phyloP scores from a whole-genome alignment of 2,888 invertebrate genomes.

The Sinohyriopsis cumingii region DNA sequence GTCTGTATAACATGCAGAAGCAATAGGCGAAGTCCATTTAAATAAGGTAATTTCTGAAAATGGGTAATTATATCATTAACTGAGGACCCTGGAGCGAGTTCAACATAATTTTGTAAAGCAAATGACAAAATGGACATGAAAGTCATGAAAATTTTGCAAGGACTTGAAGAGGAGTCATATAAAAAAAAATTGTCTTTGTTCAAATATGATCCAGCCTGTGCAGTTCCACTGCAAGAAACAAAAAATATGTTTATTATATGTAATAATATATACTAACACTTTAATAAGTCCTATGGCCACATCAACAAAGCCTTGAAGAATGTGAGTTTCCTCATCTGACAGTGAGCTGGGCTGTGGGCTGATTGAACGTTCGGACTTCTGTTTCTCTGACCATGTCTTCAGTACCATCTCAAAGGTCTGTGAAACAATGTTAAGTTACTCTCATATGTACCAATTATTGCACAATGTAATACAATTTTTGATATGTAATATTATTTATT shows the following conservation, averaged over 20 bases:
- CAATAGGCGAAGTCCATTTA: too few relatives aligned
- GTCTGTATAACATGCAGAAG: too few relatives aligned
- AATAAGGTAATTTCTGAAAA: too few relatives aligned
- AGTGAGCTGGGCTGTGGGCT: constrained; percentile 58
- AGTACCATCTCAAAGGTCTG: constrained; percentile 90
- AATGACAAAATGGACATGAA: too few relatives aligned
- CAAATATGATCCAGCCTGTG: too few relatives aligned
- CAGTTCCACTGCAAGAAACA: too few relatives aligned
- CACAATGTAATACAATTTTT: not conserved
- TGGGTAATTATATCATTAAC: too few relatives aligned
- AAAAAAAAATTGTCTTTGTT: too few relatives aligned
- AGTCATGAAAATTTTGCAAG: too few relatives aligned
- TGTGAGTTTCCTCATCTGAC: constrained; percentile 80
- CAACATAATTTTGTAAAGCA: too few relatives aligned
- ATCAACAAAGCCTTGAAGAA: constrained; percentile 86
- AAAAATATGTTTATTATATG: not conserved
- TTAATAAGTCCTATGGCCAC: constrained; percentile 89
- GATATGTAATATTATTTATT: not conserved
- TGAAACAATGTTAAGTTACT: constrained; percentile 17
- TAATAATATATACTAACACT: constrained; percentile 52
- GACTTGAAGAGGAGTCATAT: too few relatives aligned
- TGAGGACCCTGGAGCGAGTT: too few relatives aligned
- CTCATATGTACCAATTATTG: not conserved
- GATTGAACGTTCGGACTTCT: constrained; percentile 72
- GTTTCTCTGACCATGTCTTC: constrained; percentile 90